A percentile compares a stretch with the other conserved stretches of the same genome.
Evolutionary conservation across 2,113 vertebrate species (phyloP).

Genomic region (Rhabdomys dilectus): DNA sequence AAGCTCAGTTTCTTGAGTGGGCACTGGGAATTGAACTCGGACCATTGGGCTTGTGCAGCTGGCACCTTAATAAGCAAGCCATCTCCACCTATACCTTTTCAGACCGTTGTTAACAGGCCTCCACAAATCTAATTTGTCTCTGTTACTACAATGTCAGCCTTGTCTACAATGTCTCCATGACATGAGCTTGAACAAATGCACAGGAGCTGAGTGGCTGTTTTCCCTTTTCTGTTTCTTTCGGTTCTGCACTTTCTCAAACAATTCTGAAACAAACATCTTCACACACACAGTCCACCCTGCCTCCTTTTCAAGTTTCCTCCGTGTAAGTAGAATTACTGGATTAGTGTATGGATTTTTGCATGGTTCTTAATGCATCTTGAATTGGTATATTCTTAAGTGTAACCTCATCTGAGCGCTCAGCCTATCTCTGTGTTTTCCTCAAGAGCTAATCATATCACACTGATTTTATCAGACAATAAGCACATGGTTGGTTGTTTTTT

Average conservation of each 20-base stretch:
- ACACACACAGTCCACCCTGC: not conserved
- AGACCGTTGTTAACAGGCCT: not conserved
- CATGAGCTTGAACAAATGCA: not conserved
- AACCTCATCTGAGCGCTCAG: conserved; percentile 72
- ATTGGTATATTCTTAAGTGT: conserved; percentile 61
- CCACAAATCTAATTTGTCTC: not conserved
- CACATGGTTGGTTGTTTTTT: conserved; percentile 70
- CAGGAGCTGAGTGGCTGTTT: not conserved
- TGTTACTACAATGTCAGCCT: not conserved
- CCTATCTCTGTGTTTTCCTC: conserved; percentile 65
- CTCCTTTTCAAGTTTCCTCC: not conserved
- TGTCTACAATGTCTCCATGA: not conserved
- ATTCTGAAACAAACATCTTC: conserved; percentile 39
- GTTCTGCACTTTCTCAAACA: not conserved
- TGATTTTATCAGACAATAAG: conserved; percentile 75
- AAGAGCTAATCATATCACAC: conserved; percentile 78
- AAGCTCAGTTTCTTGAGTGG: too few relatives aligned
- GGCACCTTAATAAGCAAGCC: not conserved
- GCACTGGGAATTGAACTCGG: not conserved
- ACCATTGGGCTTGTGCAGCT: accelerated
- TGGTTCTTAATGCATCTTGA: conserved; percentile 59
- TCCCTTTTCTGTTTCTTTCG: not conserved
- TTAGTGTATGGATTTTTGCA: conserved; percentile 68
- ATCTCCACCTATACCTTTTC: not conserved
- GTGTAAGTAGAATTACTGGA: conserved; percentile 62